phyloP scores from a whole-genome alignment of 2,797 vertebrate genomes.

The Artibeus lituratus region DNA sequence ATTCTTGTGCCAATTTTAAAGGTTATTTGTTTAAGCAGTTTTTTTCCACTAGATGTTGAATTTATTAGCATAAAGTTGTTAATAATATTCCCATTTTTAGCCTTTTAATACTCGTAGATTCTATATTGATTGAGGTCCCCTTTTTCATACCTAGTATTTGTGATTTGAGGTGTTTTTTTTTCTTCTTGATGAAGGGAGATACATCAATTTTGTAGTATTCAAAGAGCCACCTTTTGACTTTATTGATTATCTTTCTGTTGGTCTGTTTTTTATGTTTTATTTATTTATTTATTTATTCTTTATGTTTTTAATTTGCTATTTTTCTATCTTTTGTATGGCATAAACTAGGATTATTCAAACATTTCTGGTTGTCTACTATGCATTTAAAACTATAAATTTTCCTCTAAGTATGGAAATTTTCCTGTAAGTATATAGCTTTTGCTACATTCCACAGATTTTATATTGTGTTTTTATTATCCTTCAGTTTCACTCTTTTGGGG shows the following conservation, averaged over 20 bases:
- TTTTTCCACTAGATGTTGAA: not conserved
- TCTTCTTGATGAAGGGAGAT: not conserved
- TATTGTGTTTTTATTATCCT: not conserved
- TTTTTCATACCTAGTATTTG: not conserved
- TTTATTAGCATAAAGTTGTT: not conserved
- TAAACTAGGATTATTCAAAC: not conserved
- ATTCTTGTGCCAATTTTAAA: not conserved
- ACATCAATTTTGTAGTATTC: not conserved
- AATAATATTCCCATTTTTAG: not conserved
- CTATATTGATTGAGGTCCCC: not conserved
- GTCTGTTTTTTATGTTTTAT: not conserved
- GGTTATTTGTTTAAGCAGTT: not conserved
- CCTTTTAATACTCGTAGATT: not conserved
- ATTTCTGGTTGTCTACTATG: not conserved
- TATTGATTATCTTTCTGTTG: not conserved
- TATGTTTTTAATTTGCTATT: slow-evolving; percentile 31
- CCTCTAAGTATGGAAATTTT: not conserved
- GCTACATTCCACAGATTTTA: not conserved
- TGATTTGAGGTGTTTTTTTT: not conserved
- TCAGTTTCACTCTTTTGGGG: not conserved
- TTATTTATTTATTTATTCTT: not conserved
- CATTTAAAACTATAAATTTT: slow-evolving; percentile 16
- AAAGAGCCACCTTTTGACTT: not conserved
- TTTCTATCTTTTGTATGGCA: not conserved
- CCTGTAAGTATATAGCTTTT: not conserved